Evolutionary conservation across 2,797 vertebrate genomes (phyloP).

Genomic region (Malurus leucopterus): DNA sequence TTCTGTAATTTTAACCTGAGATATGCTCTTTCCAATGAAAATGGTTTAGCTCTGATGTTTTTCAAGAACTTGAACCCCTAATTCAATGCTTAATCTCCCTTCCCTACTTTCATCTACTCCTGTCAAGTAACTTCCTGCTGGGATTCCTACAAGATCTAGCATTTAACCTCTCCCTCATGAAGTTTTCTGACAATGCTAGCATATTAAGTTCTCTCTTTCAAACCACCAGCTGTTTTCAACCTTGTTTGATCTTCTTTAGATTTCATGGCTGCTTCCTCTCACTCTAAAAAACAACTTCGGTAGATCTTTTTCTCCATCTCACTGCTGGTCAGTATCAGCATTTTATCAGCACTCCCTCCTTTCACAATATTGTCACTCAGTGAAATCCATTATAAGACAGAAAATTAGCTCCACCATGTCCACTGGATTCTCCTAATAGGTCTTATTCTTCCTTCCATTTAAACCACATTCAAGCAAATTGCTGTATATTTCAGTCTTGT

Average conservation of each 20-base stretch:
- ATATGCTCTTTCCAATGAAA: not conserved
- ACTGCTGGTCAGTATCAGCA: fast-evolving
- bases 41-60: not conserved
- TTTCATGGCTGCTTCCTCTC: not conserved
- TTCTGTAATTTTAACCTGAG: not conserved
- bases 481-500: not conserved
- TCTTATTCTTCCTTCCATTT: not conserved
- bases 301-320: not conserved
- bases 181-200: not conserved
- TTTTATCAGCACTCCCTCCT: not conserved
- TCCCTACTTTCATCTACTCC: not conserved
- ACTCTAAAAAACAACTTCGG: not conserved
- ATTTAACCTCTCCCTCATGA: not conserved
- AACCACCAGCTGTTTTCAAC: not conserved
- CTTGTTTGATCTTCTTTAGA: not conserved
- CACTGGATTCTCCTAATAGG: not conserved
- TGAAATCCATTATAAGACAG: not conserved
- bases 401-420: not conserved
- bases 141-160: not conserved
- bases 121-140: not conserved
- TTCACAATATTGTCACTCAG: fast-evolving
- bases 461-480: not conserved
- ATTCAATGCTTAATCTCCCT: not conserved
- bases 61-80: not conserved
- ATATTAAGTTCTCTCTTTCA: not conserved